phyloP scores from a whole-genome alignment of 2,888 invertebrate genomes.

The Nineta flava region DNA sequence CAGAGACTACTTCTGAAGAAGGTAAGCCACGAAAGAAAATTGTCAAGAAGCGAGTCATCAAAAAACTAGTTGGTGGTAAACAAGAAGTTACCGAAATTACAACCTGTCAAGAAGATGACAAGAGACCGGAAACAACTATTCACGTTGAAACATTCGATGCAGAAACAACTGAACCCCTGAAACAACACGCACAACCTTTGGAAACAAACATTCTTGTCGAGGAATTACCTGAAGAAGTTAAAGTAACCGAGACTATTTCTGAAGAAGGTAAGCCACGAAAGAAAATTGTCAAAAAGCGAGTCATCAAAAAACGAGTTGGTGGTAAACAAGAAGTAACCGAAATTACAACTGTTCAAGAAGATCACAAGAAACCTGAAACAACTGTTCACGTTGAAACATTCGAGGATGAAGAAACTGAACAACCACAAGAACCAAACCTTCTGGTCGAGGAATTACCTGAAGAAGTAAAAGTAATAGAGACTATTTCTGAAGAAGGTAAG shows the following conservation, averaged over 20 bases:
- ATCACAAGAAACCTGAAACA: constrained; percentile 21
- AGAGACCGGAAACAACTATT: constrained; percentile 29
- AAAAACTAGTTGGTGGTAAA: constrained; percentile 22
- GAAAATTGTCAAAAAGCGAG: constrained; percentile 17
- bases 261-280: constrained; percentile 19
- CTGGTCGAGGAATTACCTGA: constrained; percentile 15
- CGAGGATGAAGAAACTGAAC: constrained; percentile 7
- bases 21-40: constrained; percentile 25
- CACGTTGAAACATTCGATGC: constrained; percentile 17
- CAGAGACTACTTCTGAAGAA: constrained; percentile 21
- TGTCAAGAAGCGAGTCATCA: constrained; percentile 18
- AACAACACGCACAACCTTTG: constrained; percentile 13
- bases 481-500: constrained; percentile 20
- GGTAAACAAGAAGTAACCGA: constrained; percentile 23
- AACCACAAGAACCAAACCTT: constrained; percentile 10
- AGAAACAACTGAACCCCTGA: constrained; percentile 12
- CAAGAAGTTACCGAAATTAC: constrained; percentile 27
- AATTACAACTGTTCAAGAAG: constrained; percentile 27
- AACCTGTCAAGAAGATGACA: constrained; percentile 23
- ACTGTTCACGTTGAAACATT: constrained; percentile 7
- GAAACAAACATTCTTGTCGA: constrained; percentile 15
- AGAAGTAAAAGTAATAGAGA: constrained; percentile 16
- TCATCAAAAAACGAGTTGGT: constrained; percentile 18
- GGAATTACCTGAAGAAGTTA: constrained; percentile 21
- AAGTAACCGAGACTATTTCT: constrained; percentile 20